Percentiles rank a stretch among this genome's conserved stretches.
Evolutionary conservation across 2,797 vertebrate species (phyloP).

Genomic region (Pelobates cultripes): DNA sequence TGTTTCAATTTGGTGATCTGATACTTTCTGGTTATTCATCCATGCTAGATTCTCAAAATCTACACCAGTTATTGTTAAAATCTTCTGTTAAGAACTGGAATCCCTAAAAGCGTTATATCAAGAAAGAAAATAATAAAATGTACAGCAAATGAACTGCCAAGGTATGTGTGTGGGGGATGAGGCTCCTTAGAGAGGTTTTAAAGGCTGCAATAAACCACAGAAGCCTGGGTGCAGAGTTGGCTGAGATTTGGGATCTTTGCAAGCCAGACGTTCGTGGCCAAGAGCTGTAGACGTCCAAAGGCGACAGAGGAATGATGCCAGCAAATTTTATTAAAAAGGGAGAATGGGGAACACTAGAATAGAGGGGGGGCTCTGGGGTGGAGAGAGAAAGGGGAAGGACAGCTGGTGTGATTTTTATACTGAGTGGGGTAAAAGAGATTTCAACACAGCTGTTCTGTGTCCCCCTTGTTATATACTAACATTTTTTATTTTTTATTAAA

Average conservation of each 20-base stretch:
- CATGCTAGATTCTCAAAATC: no score
- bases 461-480: neutral
- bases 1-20: no score
- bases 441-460: constrained; percentile 24
- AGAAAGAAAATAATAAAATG: no score
- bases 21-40: no score
- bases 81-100: no score
- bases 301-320: constrained; percentile 35
- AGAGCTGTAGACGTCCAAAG: constrained; percentile 21
- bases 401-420: constrained; percentile 26
- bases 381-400: constrained; percentile 10
- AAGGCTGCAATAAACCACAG: constrained; percentile 4
- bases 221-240: constrained; percentile 14
- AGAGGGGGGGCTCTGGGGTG: constrained; percentile 1
- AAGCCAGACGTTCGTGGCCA: constrained; percentile 8
- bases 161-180: neutral
- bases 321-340: constrained; percentile 27
- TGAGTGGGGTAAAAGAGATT: constrained; percentile 16
- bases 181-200: neutral
- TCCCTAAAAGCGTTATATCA: no score
- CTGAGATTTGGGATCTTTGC: neutral
- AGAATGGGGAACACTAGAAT: neutral
- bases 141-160: neutral
- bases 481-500: neutral
- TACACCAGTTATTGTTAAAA: no score